These are phyloP conservation scores for Pitta sordida DNA, from an alignment of 2,113 vertebrate genomes.

Conservation along the genomic window DNA sequence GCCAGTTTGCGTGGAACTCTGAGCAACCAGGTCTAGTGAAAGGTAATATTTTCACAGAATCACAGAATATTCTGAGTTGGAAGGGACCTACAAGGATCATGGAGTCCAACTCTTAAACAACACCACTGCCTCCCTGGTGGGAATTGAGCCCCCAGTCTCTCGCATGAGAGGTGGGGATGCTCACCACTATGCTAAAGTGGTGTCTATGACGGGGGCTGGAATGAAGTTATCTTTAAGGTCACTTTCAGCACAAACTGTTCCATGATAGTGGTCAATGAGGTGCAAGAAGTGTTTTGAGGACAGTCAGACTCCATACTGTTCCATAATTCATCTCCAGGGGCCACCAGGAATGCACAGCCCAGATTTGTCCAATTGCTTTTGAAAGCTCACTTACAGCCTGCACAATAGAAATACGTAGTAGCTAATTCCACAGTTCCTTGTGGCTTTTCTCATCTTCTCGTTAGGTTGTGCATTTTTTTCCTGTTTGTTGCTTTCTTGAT, in stretches of 20 bases:
- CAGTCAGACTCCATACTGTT: background rate
- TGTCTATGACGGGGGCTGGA: background rate
- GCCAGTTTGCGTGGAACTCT: background rate
- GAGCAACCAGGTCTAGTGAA: background rate
- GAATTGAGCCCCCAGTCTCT: too few species aligned
- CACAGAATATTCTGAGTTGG: too few species aligned
- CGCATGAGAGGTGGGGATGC: too few species aligned
- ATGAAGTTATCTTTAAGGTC: background rate
- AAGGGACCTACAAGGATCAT: too few species aligned
- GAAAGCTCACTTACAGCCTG: background rate
- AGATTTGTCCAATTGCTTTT: background rate
- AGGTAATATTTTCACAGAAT: too few species aligned
- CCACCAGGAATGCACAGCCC: accelerated
- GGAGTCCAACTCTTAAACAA: too few species aligned
- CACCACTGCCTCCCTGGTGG: too few species aligned
- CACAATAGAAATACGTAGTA: background rate
- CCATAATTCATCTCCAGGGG: accelerated
- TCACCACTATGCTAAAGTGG: too few species aligned
- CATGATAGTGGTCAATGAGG: background rate
- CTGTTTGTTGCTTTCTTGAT: background rate
- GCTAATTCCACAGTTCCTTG: background rate
- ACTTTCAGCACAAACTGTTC: background rate
- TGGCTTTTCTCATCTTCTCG: background rate
- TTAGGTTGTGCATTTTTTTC: background rate
- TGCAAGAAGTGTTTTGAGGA: background rate